Base-by-base conservation (phyloP, 2,888 invertebrate species). In the Exocentrus adspersus region DNA sequence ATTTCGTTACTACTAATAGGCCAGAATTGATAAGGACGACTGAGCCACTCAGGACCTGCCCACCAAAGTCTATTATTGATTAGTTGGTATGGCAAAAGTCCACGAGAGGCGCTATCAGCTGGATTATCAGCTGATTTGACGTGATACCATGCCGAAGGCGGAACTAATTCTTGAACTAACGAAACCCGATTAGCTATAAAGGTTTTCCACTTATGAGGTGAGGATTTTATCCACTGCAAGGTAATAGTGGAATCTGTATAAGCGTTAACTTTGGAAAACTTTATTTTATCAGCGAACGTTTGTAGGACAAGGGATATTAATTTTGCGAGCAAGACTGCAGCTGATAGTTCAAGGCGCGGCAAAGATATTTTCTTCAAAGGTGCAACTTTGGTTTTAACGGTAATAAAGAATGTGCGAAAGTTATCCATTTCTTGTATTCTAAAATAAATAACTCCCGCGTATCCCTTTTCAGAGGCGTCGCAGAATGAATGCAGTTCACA, bases 11-110 rank as follows among this genome's bases (percentile, higher is more conserved):
- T 12, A 56, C 10, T 7, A 30, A 30, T 30, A 19, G 1, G 4
- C 48, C 32, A 21, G 2, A 37, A 30, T n/a, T n/a, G n/a, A n/a
- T n/a, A n/a, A n/a, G n/a, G n/a, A n/a, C n/a, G n/a, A n/a, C n/a
- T n/a, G n/a, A 58, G 37, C 46, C 46, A 58, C 6, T 30, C 12
- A 50, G 59, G 50, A 7, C 59, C 42, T 17, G 41, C 16, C 50
- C 59, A 56, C 45, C 56, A 56, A 9, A 28, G 16, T 7, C 30
- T 10, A 10, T 30, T 20, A 9, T 28, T 16, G 14, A 3, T 7
- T 12, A 45, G 10, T 17, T 28, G 2, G 5, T 45, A 3, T 10
- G 30, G 17, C 17, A 32, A 9, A 14, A 30, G 30, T 1, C 50
- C 50, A 30, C 50, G 14, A 12, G 16, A 30, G 14, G 16, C 30